Conservation (phyloP, 2,113 vertebrate species). For the Lonchura striata region DNA sequence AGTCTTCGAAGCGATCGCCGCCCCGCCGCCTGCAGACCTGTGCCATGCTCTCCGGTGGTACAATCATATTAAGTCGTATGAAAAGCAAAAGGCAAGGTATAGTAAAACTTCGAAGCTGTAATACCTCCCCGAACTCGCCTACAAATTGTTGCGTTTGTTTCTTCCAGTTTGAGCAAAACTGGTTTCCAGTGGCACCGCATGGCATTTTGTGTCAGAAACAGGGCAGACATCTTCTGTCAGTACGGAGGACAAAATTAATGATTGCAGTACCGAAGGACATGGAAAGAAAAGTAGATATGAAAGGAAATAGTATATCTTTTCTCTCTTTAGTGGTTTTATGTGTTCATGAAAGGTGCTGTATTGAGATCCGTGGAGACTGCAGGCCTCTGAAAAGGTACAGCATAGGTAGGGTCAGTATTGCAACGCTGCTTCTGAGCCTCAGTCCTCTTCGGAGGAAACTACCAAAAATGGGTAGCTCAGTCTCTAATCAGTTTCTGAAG, state of each 20-base stretch:
- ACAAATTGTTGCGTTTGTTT: fast-evolving
- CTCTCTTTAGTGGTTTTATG: not conserved
- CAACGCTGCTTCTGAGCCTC: not conserved
- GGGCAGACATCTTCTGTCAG: not conserved
- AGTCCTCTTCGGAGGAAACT: not conserved
- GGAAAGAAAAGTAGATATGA: not conserved
- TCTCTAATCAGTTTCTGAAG: not conserved
- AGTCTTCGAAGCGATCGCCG: constrained; percentile 85
- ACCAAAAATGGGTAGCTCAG: not conserved
- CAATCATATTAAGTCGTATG: constrained; percentile 94
- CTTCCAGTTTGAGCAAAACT: fast-evolving
- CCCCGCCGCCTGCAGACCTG: constrained; percentile 82
- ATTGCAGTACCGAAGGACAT: not conserved
- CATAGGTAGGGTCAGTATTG: not conserved
- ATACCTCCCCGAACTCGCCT: fast-evolving
- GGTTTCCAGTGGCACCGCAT: fast-evolving
- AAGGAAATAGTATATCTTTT: not conserved
- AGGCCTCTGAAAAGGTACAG: constrained; percentile 7
- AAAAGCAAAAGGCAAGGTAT: constrained; percentile 89
- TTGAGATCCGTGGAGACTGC: not conserved
- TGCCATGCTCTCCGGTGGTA: constrained; percentile 94
- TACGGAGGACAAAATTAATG: not conserved
- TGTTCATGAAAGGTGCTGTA: not conserved
- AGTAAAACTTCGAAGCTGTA: not conserved
- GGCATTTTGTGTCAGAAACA: not conserved